Base-by-base conservation (phyloP, 2,888 invertebrate species). In the Strigamia transsilvanica region DNA sequence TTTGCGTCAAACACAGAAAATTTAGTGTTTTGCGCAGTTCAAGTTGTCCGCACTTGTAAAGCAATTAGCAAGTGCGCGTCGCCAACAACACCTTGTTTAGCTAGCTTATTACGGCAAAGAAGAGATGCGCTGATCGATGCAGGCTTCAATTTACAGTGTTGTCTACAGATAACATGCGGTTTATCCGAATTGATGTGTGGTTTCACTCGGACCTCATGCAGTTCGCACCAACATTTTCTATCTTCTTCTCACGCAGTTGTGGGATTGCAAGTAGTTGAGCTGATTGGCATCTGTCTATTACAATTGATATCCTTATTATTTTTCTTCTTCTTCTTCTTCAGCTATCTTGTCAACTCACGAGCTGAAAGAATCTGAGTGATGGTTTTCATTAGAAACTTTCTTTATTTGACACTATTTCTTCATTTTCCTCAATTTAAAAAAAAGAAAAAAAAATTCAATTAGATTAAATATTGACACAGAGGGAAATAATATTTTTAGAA, bases 281-380 rank as follows among this genome's bases (percentile, higher is more conserved):
- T 73, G 73, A 73, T 73, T 73, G 73, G 73, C 73, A 12, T 73
- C 73, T 73, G 73, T 73, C 73, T 73, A 73, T 73, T 51, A 51
- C n/a, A 51, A 15, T 18, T 51, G 32, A 73, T 73, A 73, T 73
- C 73, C 12, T 73, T 73, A 73, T 73, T 73, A 73, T 32, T 32
- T 73, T 27, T 27, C 27, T 27, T 27, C 27, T 27, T 27, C 27
- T 27, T 27, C 3, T 27, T 13, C n/a, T 12, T 73, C 73, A 6
- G 18, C 61, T 73, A 73, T 73, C 73, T 73, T 73, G 73, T 73
- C 73, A 32, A 6, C 15, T 32, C 27, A 73, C 32, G 2, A 15
- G 13, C 27, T 73, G 27, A 12, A 61, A n/a, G 15, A 27, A 73
- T 73, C 27, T 32, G 73, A 73, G 73, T 12, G 73, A 73, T 32